Evolutionary conservation across 2,888 invertebrate genomes (phyloP), one percentile per base, ranked within the genome.

Genomic region (Allolobophora icterica): DNA sequence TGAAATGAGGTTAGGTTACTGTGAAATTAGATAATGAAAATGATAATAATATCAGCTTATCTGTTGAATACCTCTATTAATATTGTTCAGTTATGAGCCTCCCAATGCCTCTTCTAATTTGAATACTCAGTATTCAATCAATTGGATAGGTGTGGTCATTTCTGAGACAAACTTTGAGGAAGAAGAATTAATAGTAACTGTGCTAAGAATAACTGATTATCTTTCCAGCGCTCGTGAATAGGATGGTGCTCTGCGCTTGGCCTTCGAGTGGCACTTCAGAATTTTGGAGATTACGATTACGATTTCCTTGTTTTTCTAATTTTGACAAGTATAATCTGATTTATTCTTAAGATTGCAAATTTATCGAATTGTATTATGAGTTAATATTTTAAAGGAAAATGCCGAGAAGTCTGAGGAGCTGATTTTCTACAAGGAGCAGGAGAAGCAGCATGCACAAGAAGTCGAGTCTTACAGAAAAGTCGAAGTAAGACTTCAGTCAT

Each of bases 381-480:
- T 87, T 30, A 4, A 35, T 84, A 11, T 34, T 1, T 34, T 34
- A 19, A 15, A 87, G 87, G 87, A 34, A 87, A 87, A 24, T 34
- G 35, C 87, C 1, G 87, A 87, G n/a, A 87, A 87, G n/a, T 35
- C 87, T 35, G 87, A 87, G 87, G 87, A 87, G 38, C 35, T 87
- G 11, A 34, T 35, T 38, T 87, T 87, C 19, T 87, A 35, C 34
- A 87, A 87, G 35, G 5, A 87, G 38, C 87, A 87, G 35, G 87
- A 87, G 87, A 87, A 87, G 87, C 87, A 87, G 38, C 15, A 87
- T 35, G 17, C 5, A 8, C 24, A 38, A 35, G 87, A 87, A 38
- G 38, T 87, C 38, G 87, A 87, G 87, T 17, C 87, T 35, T 87
- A 87, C 87, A 87, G 87, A 87, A 87, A 38, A 87, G 87, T 87